Conservation (phyloP, 2,797 vertebrate genomes). For the Sebastes flavidus region DNA sequence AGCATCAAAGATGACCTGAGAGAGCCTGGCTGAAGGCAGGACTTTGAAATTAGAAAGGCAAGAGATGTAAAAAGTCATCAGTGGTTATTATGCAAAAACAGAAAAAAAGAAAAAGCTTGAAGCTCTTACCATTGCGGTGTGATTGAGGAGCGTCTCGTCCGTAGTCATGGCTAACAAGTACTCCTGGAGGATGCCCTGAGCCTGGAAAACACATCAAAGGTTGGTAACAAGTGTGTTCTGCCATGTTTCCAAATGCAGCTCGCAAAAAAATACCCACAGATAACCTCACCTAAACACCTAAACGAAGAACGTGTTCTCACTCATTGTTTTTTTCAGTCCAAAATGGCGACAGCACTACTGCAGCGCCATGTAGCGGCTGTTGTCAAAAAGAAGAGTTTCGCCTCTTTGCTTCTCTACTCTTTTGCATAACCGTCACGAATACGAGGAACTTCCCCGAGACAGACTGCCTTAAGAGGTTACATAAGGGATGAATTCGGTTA, state of each 20-base stretch:
- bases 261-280: background rate
- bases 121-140: constrained; percentile 89
- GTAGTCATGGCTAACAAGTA: constrained; percentile 96
- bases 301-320: too few species aligned
- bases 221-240: background rate
- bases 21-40: background rate
- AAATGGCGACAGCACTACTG: too few species aligned
- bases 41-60: background rate
- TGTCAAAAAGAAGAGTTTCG: too few species aligned
- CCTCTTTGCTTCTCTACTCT: too few species aligned
- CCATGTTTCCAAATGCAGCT: background rate
- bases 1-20: background rate
- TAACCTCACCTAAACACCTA: background rate
- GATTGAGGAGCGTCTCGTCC: constrained; percentile 91
- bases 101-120: background rate
- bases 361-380: too few species aligned
- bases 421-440: background rate
- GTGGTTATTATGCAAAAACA: background rate
- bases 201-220: constrained; percentile 77
- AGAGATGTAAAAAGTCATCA: background rate
- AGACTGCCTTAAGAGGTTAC: constrained; percentile 11
- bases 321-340: too few species aligned
- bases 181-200: constrained; percentile 91
- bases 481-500: constrained; percentile 13
- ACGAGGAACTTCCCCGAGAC: background rate